phyloP scores from a whole-genome alignment of 2,113 vertebrate genomes.

The Edolisoma coerulescens region DNA sequence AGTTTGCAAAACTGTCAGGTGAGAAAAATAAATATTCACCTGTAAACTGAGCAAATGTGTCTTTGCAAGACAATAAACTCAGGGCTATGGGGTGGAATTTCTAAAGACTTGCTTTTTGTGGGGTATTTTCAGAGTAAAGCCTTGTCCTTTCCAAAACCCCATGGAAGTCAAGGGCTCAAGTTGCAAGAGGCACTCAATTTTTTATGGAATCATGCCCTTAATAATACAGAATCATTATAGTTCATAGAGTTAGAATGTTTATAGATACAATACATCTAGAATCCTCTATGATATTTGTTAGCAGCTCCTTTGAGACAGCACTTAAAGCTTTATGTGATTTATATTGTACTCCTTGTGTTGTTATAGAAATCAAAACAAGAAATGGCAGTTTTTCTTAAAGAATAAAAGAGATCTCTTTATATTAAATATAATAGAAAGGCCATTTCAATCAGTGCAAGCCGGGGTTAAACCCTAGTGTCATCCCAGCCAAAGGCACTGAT shows the following conservation, averaged over 20 bases:
- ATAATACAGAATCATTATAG: neutral
- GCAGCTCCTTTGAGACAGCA: neutral
- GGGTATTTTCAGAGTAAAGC: neutral
- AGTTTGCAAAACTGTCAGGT: conserved; percentile 31
- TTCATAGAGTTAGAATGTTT: neutral
- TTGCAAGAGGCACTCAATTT: neutral
- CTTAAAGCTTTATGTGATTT: conserved; percentile 13
- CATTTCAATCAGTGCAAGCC: neutral
- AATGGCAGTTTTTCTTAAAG: neutral
- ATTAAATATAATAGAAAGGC: neutral
- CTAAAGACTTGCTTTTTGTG: neutral
- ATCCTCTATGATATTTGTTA: neutral
- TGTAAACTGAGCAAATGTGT: conserved; percentile 5
- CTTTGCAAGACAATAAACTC: neutral
- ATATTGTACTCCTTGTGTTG: neutral
- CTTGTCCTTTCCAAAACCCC: neutral
- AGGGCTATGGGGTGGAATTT: neutral
- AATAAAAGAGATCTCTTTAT: neutral
- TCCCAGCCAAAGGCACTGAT: neutral
- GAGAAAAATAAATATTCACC: conserved; percentile 35
- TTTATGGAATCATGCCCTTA: conserved; percentile 2
- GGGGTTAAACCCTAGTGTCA: neutral
- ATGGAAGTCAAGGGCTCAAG: neutral
- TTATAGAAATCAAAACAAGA: conserved; percentile 16
- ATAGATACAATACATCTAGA: neutral